phyloP scores from a whole-genome alignment of 2,797 vertebrate genomes.

The Neoniphon sammara region DNA sequence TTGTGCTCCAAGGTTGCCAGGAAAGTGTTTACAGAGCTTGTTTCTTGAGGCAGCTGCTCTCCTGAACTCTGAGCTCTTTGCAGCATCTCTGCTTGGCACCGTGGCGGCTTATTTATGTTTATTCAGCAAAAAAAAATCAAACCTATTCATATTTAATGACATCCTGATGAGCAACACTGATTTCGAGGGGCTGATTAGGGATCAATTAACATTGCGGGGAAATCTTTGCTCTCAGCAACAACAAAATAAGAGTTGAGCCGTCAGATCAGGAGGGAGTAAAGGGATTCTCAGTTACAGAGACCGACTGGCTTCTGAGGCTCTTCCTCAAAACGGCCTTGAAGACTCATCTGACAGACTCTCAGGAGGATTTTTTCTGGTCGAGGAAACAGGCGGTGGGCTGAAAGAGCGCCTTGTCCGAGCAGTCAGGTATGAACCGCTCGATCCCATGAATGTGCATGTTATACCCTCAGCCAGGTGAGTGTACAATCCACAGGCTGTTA shows the following conservation, averaged over 20 bases:
- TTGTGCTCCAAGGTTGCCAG: constrained; percentile 55
- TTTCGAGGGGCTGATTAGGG: constrained; percentile 19
- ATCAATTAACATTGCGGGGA: neutral
- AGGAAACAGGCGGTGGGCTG: constrained; percentile 51
- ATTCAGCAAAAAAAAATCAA: constrained; percentile 48
- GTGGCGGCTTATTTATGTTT: constrained; percentile 39
- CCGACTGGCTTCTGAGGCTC: neutral
- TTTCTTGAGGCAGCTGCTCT: constrained; percentile 69
- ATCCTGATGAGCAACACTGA: constrained; percentile 16
- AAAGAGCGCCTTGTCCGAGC: constrained; percentile 75
- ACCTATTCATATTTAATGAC: constrained; percentile 37
- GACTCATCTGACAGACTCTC: constrained; percentile 53
- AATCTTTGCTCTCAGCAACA: constrained; percentile 4
- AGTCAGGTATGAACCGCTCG: constrained; percentile 61
- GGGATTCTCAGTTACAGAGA: constrained; percentile 4
- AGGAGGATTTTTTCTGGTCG: constrained; percentile 45
- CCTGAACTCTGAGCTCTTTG: constrained; percentile 44
- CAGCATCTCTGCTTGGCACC: constrained; percentile 53
- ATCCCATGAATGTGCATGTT: constrained; percentile 76
- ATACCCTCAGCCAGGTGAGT: constrained; percentile 67
- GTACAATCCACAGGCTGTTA: constrained; percentile 78
- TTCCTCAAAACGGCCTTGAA: constrained; percentile 44
- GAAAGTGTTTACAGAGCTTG: constrained; percentile 70
- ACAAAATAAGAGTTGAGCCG: neutral
- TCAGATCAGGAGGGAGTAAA: neutral